Percentiles rank a stretch among this genome's conserved stretches.
These are phyloP conservation scores for Chaetorhynchus papuensis DNA, from an alignment of 2,113 vertebrate genomes.

Conservation along the genomic window DNA sequence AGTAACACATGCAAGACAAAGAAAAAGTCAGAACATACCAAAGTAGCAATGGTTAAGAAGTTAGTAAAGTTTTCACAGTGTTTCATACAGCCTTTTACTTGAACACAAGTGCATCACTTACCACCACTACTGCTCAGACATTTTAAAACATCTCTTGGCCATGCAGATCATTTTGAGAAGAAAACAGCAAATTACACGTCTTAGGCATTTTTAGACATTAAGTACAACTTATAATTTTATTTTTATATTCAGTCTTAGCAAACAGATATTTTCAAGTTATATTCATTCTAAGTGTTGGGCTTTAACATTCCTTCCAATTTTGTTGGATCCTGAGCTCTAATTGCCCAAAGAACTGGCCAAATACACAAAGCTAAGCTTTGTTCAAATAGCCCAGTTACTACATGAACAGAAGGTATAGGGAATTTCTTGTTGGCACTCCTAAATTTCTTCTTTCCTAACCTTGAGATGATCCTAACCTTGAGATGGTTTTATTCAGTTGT, in stretches of 20 bases:
- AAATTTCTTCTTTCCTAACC: conserved; percentile 3
- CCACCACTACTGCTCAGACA: conserved; percentile 69
- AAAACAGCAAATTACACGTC: conserved; percentile 52
- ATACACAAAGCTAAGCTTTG: conserved; percentile 43
- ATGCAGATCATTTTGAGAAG: conserved; percentile 65
- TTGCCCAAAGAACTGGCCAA: conserved; percentile 30
- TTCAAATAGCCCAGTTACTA: conserved; percentile 17
- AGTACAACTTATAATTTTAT: conserved; percentile 25
- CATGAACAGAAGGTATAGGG: conserved; percentile 19
- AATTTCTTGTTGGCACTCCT: background rate
- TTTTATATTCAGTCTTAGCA: conserved; percentile 32
- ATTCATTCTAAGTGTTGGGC: conserved; percentile 31
- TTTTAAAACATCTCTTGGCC: conserved; percentile 68
- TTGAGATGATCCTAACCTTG: conserved; percentile 19
- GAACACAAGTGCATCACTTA: conserved; percentile 68
- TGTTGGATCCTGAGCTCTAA: conserved; percentile 25
- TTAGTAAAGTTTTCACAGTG: conserved; percentile 74
- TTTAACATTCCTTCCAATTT: conserved; percentile 44
- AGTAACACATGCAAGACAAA: conserved; percentile 68
- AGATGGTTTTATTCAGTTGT: conserved; percentile 1
- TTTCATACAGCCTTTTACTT: conserved; percentile 72
- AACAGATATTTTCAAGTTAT: conserved; percentile 1
- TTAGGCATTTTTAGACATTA: conserved; percentile 54
- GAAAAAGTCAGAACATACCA: conserved; percentile 45
- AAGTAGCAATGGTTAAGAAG: conserved; percentile 58